Conservation (phyloP, 2,113 vertebrate genomes). For the Paracanthobrama guichenoti region DNA sequence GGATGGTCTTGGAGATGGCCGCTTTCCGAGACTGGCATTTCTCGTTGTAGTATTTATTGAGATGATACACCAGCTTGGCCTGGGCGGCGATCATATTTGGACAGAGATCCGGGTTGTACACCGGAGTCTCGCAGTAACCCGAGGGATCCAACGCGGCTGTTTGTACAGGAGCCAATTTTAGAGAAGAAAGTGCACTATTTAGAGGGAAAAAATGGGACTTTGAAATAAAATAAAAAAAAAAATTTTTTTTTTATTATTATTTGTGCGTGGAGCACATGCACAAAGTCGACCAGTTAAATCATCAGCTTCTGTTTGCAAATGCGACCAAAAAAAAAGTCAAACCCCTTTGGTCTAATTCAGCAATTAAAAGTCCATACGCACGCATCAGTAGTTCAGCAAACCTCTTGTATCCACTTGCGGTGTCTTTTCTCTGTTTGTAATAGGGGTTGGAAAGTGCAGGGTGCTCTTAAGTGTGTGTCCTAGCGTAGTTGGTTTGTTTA, state of each 20-base stretch:
- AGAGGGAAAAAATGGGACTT: slow-evolving; percentile 50
- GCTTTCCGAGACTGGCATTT: slow-evolving; percentile 98
- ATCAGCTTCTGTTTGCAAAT: slow-evolving; percentile 61
- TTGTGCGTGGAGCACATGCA: slow-evolving; percentile 72
- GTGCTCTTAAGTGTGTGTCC: slow-evolving; percentile 74
- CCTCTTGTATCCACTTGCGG: slow-evolving; percentile 68
- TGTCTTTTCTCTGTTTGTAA: slow-evolving; percentile 50
- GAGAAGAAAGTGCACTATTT: slow-evolving; percentile 78
- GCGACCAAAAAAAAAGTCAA: slow-evolving; percentile 53
- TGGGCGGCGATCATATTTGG: slow-evolving; percentile 99
- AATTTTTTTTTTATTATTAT: slow-evolving; percentile 51
- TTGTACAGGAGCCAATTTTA: slow-evolving; percentile 98
- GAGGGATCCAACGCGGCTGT: slow-evolving; percentile 99
- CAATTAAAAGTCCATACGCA: slow-evolving; percentile 76
- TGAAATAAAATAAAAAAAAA: slow-evolving; percentile 68
- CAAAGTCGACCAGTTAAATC: slow-evolving; percentile 55
- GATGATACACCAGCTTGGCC: slow-evolving; percentile 98
- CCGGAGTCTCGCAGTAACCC: slow-evolving; percentile 99
- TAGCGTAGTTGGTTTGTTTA: slow-evolving; percentile 86
- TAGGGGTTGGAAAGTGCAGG: slow-evolving; percentile 68
- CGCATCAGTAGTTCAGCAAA: slow-evolving; percentile 76
- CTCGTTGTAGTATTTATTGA: slow-evolving; percentile 99
- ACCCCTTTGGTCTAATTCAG: slow-evolving; percentile 55
- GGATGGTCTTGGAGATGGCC: slow-evolving; percentile 96
- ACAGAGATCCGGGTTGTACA: slow-evolving; percentile 99